Base-by-base conservation (phyloP, 2,113 vertebrate species). In the Physeter macrocephalus region DNA sequence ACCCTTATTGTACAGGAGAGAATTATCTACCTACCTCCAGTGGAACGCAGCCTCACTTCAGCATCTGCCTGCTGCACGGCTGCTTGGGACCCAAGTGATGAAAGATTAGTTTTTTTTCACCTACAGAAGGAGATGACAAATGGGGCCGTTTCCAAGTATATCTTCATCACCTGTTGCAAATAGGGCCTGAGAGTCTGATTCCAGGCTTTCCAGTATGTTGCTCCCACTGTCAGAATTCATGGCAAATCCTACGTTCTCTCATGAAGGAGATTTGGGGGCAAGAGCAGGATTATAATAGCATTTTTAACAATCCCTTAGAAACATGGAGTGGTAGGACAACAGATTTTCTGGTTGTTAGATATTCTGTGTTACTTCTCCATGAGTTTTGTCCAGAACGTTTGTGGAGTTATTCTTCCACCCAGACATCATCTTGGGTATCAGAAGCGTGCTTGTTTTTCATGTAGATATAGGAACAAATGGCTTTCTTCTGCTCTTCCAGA, bases 401-500 rank as follows among this genome's bases (percentile, higher is more conserved):
- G 3, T 41, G 10, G 36, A 64, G 54, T 72, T 34, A 15, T 20
- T 54, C 64, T 75, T 52, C 54, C 31, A 89, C 0, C 21, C 1
- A 13, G 62, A 13, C 21, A 11, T 61, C 18, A 66, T 46, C 62
- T 1, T 74, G 49, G 21, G 23, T 62, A n/a, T 62, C 86, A 39
- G 66, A 84, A 43, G 61, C 41, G 6, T 17, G 17, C 57, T 67
- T n/a, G 5, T 41, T 77, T 43, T 15, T 41, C 18, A 59, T 5
- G 5, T 12, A 27, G 71, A 25, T 7, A 29, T 15, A 36, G 21
- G 20, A 87, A 52, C 83, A 29, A 12, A 15, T 7, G 54, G 36
- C 66, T 88, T 6, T 87, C 8, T 59, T 95, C 23, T 0, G 66
- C 17, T 98, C 93, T 98, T 98, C 77, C 98, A 99, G 99, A 99